Conservation (phyloP, 2,888 invertebrate species). For the Dicyrtoma fusca region DNA sequence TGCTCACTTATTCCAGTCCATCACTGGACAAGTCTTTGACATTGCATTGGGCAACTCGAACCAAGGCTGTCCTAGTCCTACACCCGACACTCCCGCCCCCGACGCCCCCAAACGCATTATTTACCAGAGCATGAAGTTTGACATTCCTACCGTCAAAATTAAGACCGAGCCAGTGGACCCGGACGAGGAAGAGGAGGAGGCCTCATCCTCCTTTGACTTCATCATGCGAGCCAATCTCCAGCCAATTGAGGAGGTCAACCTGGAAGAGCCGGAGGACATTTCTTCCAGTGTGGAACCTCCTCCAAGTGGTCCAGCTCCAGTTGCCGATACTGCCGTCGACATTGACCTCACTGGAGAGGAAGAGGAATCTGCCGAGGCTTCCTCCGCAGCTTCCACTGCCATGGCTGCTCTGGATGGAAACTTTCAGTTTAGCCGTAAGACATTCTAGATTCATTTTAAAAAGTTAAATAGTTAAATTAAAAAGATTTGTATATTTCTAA, state of each 20-base stretch:
- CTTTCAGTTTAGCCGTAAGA: conserved; percentile 45
- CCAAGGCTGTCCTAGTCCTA: conserved; percentile 4
- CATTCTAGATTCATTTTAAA: too few relatives aligned
- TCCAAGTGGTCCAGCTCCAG: background rate
- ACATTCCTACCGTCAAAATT: conserved; percentile 52
- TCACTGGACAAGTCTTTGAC: conserved; percentile 24
- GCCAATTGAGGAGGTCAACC: conserved; percentile 3
- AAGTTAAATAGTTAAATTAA: too few relatives aligned
- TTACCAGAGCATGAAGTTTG: conserved; percentile 56
- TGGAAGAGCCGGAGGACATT: background rate
- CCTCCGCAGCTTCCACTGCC: background rate
- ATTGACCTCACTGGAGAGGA: conserved; percentile 48
- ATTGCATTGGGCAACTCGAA: conserved; percentile 21
- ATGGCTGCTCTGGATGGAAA: conserved; percentile 55
- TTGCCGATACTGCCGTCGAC: conserved; percentile 1
- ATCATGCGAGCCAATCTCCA: conserved; percentile 16
- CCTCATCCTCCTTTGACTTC: background rate
- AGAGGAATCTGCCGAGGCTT: conserved; percentile 23
- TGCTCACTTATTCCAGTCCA: background rate
- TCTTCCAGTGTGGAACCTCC: background rate
- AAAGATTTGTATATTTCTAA: too few relatives aligned
- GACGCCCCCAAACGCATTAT: conserved; percentile 41
- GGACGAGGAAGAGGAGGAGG: conserved; percentile 5
- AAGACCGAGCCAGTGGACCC: conserved; percentile 48
- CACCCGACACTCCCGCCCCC: conserved; percentile 8